phyloP scores from a whole-genome alignment of 2,797 vertebrate species.

The Ptychobarbus kaznakovi region DNA sequence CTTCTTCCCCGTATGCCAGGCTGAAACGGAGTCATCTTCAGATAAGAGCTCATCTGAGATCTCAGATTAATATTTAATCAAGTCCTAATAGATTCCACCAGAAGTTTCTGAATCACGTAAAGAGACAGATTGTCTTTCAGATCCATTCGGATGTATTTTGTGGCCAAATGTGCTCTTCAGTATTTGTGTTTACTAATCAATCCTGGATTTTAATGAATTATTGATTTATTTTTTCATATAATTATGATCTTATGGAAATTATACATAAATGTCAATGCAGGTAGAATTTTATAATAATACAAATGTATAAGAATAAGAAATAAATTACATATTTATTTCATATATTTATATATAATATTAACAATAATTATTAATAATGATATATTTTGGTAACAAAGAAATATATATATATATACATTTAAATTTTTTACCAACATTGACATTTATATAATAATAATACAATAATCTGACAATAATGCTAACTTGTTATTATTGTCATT shows the following conservation, averaged over 20 bases:
- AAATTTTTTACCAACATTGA: too few relatives aligned
- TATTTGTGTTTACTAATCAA: constrained; percentile 14
- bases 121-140: constrained; percentile 17
- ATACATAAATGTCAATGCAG: not conserved
- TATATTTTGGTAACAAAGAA: too few relatives aligned
- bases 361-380: too few relatives aligned
- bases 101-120: constrained; percentile 2
- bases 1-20: not conserved
- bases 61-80: constrained; percentile 78
- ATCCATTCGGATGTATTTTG: not conserved
- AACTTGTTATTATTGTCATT: not conserved
- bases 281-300: not conserved
- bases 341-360: too few relatives aligned
- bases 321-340: too few relatives aligned
- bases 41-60: constrained; percentile 68
- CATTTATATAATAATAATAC: too few relatives aligned
- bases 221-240: too few relatives aligned
- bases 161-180: constrained; percentile 11
- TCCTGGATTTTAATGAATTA: not conserved
- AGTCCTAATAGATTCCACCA: constrained; percentile 68
- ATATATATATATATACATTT: not conserved
- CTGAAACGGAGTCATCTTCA: constrained; percentile 34
- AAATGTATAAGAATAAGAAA: not conserved
- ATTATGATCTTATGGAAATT: not conserved
- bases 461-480: not conserved